Base-by-base conservation (phyloP, 2,888 invertebrate genomes). In the Ectemnius cavifrons region DNA sequence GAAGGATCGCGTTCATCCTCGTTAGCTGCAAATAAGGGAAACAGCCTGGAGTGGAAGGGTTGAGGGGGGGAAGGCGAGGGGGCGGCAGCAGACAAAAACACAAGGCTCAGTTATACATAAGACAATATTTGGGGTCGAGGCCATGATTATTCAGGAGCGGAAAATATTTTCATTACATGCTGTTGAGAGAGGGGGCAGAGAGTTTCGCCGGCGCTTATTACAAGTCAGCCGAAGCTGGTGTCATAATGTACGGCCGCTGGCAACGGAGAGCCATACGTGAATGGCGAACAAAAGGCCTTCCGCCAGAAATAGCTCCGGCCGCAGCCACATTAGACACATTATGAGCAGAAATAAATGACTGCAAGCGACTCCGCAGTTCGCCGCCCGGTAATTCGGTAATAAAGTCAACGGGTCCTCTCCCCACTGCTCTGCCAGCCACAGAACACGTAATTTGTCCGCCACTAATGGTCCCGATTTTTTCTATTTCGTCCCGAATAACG, bases 241-340 rank as follows among this genome's bases (percentile, higher is more conserved):
- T 63, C 68, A 63, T 73, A 82, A 77, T 73, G 73, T 27, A 66
- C 70, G 65, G 68, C 68, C 64, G 46, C 65, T 60, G 70, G 72
- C 67, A 8, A 56, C 58, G 56, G 60, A 63, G 58, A 63, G 58
- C 59, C 67, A 74, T 71, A 66, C 69, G 69, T 47, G 77, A 77
- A 71, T 59, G 45, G 63, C 59, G 75, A 75, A 79, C 81, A 80
- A 81, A 81, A 75, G 37, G 81, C 70, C 52, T 79, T 63, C 66
- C 81, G 57, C 60, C 63, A 69, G 77, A 65, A 81, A 71, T 79
- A 68, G 71, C 77, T 75, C 73, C 72, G 73, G 73, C 73, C 73
- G 49, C 68, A 64, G 75, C 66, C 71, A 66, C 77, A 79, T 82
- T 82, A 79, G 82, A 72, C 79, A 68, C 75, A 79, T 81, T 82